Conservation (phyloP, 2,113 vertebrate species). For the Verasper variegatus region DNA sequence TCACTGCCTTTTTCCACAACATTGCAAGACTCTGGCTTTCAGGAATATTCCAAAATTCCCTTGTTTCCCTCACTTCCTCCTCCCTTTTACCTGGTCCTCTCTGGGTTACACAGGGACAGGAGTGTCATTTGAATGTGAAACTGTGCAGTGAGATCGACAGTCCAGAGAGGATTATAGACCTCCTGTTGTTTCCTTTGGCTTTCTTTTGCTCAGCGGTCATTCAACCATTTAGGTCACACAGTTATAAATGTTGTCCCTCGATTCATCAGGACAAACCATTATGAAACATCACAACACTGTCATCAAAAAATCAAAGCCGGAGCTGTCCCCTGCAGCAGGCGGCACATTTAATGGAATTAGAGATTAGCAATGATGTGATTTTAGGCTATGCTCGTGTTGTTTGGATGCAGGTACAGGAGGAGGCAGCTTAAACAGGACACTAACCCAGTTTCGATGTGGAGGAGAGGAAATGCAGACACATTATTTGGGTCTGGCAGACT, state of each 20-base stretch:
- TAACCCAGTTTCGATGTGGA: constrained; percentile 65
- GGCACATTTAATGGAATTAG: constrained; percentile 49
- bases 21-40: neutral
- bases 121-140: constrained; percentile 43
- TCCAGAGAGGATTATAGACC: constrained; percentile 40
- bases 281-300: constrained; percentile 18
- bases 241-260: constrained; percentile 27
- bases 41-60: constrained; percentile 1
- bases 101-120: neutral
- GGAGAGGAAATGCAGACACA: constrained; percentile 24
- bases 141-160: constrained; percentile 10
- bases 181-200: constrained; percentile 49
- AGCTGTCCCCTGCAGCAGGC: neutral
- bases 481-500: constrained; percentile 57
- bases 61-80: constrained; percentile 1
- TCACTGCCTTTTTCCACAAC: neutral
- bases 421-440: constrained; percentile 59
- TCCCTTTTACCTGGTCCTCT: neutral
- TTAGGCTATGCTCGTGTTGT: constrained; percentile 26
- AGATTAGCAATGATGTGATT: constrained; percentile 49
- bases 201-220: constrained; percentile 51
- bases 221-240: constrained; percentile 16
- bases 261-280: constrained; percentile 36
- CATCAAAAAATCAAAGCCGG: constrained; percentile 14
- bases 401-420: constrained; percentile 41